phyloP scores from a whole-genome alignment of 1,140 invertebrate genomes.

The Drosophila kurseongensis region DNA sequence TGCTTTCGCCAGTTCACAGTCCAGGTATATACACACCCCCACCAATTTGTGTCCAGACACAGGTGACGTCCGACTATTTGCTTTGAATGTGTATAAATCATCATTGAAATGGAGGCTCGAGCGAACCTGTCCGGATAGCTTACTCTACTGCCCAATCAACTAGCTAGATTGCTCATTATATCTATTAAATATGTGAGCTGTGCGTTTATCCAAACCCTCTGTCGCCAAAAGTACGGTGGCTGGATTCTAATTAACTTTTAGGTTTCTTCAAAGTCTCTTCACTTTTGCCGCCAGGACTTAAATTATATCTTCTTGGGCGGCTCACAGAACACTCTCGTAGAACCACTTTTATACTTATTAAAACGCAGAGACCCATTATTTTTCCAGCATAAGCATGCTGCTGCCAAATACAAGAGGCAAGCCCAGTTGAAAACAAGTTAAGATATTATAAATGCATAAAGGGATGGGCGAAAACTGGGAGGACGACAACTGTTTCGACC shows the following conservation, averaged over 20 bases:
- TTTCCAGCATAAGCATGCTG: slow-evolving; percentile 19
- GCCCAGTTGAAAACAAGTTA: slow-evolving; percentile 63
- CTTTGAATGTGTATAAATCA: slow-evolving; percentile 34
- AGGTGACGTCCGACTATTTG: slow-evolving; percentile 12
- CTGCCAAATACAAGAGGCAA: slow-evolving; percentile 54
- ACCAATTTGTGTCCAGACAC: no score
- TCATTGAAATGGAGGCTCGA: slow-evolving; percentile 18
- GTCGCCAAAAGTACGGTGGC: no score
- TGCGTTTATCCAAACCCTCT: no score
- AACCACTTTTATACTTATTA: slow-evolving; percentile 7
- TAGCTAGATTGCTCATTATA: slow-evolving; percentile 6
- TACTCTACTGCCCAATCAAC: slow-evolving; percentile 1
- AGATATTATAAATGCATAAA: slow-evolving; percentile 78
- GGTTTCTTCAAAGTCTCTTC: not conserved
- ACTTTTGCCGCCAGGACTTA: not conserved
- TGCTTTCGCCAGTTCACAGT: not conserved
- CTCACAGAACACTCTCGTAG: no score
- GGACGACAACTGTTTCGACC: slow-evolving; percentile 1
- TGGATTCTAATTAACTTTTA: slow-evolving; percentile 2
- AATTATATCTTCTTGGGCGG: not conserved
- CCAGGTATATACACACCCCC: slow-evolving; percentile 3
- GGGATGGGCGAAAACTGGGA: slow-evolving; percentile 3
- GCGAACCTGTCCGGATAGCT: not conserved
- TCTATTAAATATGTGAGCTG: not conserved
- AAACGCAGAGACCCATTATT: slow-evolving; percentile 39